Base-by-base conservation (phyloP, 1,140 invertebrate genomes). In the Penaeus vannamei region DNA sequence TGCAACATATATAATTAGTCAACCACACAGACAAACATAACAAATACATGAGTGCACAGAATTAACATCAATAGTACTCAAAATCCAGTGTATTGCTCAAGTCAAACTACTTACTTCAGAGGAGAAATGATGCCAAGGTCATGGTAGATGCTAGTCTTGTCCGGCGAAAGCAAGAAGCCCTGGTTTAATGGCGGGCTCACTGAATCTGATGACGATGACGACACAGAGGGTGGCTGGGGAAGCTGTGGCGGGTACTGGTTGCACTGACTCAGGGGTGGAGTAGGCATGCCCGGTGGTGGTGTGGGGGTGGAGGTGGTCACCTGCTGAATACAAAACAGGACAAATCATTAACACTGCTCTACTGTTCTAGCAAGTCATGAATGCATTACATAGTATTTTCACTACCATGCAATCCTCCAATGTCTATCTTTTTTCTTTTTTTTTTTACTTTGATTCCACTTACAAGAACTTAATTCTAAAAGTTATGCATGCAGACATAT, bases 41-140 rank as follows among this genome's bases (percentile, higher is more conserved):
- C 60, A 23, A 26, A 29, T 26, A 23, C 2, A 82, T 23, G 26
- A n/a, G n/a, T n/a, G 19, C 23, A 29, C 26, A 61, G 14, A 26
- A n/a, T 61, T 26, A 26, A 42, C 26, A 36, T 26, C 22, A 26
- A 64, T 32, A 42, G 4, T 42, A 19, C 22, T 26, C 26, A 36
- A 66, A 10, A 64, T 20, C 26, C 26, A 84, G 26, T 29, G 32
- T n/a, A 42, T 32, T 8, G 3, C 64, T 53, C 10, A 42, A 81
- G 12, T 23, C 12, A 77, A 42, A 42, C 36, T 2, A 90, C 90
- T 91, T 42, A 91, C 91, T 87, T 91, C 42, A 91, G 89, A 29
- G 91, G 90, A 1, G 91, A 91, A 29, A 90, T 84, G 22, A 91
- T 90, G 29, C 89, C 91, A 69, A 91, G 59, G 46, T 91, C 90